Percentiles rank a stretch among this genome's conserved stretches.
Evolutionary conservation across 35 echinoderm and acorn worm genomes (phyloP).

Genomic region (Diadema setosum): DNA sequence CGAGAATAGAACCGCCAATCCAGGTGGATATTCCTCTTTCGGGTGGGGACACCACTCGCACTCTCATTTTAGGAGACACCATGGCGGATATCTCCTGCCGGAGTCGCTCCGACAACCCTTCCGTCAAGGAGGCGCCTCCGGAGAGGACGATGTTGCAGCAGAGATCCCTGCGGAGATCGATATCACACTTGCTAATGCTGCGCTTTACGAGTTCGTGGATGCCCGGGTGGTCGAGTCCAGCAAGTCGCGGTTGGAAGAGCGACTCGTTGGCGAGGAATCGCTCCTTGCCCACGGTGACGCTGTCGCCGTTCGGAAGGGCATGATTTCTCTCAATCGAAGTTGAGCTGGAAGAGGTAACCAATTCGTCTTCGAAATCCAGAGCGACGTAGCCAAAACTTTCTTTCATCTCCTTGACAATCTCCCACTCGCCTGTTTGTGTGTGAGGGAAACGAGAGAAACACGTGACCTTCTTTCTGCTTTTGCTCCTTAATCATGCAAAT

Average conservation of each 20-base stretch:
- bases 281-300: background rate
- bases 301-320: background rate
- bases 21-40: background rate
- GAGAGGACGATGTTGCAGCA: background rate
- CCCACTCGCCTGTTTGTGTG: background rate
- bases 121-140: background rate
- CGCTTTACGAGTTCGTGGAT: background rate
- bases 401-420: slow-evolving; percentile 19
- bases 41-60: background rate
- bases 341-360: background rate
- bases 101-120: background rate
- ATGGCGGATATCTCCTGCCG: background rate
- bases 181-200: slow-evolving; percentile 3
- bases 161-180: background rate
- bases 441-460: too few relatives aligned
- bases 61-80: background rate
- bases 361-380: background rate
- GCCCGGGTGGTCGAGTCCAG: background rate
- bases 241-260: slow-evolving; percentile 14
- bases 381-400: slow-evolving; percentile 22
- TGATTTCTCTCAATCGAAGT: background rate
- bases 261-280: background rate
- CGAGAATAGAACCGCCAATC: slow-evolving; percentile 29
- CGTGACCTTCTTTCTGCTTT: too few relatives aligned
- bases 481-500: too few relatives aligned